Evolutionary conservation across 2,888 invertebrate genomes (phyloP), one percentile per base, ranked within the genome.

Genomic region (Pogonocherus hispidulus): DNA sequence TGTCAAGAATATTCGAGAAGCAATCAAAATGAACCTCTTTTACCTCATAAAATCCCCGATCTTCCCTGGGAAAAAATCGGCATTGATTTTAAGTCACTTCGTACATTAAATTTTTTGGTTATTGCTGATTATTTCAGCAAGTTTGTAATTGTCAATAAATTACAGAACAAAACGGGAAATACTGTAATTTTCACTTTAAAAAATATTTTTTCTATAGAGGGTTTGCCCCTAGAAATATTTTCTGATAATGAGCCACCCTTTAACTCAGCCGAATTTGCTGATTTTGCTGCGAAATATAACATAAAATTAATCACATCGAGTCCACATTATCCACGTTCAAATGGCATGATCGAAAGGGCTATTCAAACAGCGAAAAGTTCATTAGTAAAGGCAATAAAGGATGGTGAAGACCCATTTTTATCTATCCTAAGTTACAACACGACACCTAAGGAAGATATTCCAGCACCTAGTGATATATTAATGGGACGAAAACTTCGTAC

Each of bases 111-210:
- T 66, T 63, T 77, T 18, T 47, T 77, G n/a, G 59, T 77, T 14
- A 65, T 75, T 41, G 63, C 57, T 19, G 78, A 80, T 66, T 79
- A 74, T 64, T 66, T 76, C 46, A 66, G 70, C 8, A 78, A 75
- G 54, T 79, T 75, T 70, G 27, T 75, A 20, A 70, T 76, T 41
- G 47, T 75, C 19, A 60, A 37, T 47, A n/a, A 49, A 23, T 4
- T 69, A 44, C 23, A 16, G 1, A 54, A 49, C 23, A 64, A 37
- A 41, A 54, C 44, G 11, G 22, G 18, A 8, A 22, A 22, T 9
- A 23, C 20, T 44, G 62, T 68, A 14, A 59, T 68, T 14, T 18
- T 11, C 11, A 23, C 2, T 56, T 49, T 64, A 22, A 70, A 64
- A 60, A 44, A 32, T n/a, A 37, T 66, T 19, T 70, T 70, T 49